Conservation (phyloP, 1,140 invertebrate species). For the Drosophila azteca region DNA sequence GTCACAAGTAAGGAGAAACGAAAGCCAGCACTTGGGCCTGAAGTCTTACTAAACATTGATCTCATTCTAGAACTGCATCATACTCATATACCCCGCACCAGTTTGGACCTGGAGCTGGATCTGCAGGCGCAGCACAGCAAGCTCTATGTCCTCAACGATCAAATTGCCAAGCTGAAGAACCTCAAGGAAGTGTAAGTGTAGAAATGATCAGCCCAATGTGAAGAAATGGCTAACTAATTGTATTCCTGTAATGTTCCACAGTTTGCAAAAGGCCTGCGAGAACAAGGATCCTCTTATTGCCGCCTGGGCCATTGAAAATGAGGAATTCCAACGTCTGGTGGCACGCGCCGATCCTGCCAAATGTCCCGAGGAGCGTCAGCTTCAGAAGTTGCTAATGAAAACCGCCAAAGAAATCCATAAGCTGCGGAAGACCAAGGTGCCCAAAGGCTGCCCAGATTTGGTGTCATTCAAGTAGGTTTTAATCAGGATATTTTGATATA, state of each 20-base stretch:
- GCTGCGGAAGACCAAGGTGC: conserved; percentile 92
- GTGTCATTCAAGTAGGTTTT: conserved; percentile 95
- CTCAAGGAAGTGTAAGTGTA: conserved; percentile 88
- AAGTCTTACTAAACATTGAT: neutral
- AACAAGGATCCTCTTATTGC: conserved; percentile 92
- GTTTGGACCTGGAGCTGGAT: conserved; percentile 96
- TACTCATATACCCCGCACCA: conserved; percentile 90
- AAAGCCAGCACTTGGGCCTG: rapidly evolving
- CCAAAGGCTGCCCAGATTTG: conserved; percentile 94
- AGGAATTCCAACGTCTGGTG: conserved; percentile 92
- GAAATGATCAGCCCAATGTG: no score
- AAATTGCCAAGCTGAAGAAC: conserved; percentile 91
- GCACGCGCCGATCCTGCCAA: conserved; percentile 87
- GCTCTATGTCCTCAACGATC: conserved; percentile 91
- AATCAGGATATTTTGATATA: neutral
- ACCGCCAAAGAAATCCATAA: conserved; percentile 96
- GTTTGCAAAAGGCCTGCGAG: conserved; percentile 89
- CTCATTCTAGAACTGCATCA: conserved; percentile 84
- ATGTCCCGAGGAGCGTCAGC: conserved; percentile 89
- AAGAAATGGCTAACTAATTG: neutral
- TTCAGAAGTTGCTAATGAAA: conserved; percentile 92
- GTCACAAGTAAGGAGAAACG: conserved; percentile 68
- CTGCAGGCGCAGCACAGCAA: conserved; percentile 94
- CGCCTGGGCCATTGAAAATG: conserved; percentile 93
- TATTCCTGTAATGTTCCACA: conserved; percentile 33